Evolutionary conservation across 2,113 vertebrate species (phyloP).

Genomic region (Copsychus sechellarum): DNA sequence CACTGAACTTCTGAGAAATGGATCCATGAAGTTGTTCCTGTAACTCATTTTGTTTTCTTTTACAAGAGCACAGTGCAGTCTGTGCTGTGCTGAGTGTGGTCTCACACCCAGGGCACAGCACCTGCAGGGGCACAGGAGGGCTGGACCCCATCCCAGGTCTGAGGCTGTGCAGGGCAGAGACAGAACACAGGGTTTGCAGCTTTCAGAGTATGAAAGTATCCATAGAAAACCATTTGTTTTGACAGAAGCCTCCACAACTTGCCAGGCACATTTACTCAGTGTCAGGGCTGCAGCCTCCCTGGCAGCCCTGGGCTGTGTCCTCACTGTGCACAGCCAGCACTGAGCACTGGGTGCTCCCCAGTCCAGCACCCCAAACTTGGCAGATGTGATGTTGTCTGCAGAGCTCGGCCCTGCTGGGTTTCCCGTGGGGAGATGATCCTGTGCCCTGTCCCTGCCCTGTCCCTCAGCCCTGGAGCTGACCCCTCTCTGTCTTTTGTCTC

Average conservation of each 20-base stretch:
- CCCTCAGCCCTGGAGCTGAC: not conserved
- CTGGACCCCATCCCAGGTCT: not conserved
- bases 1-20: not conserved
- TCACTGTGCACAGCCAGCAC: rapidly evolving
- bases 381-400: rapidly evolving
- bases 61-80: not conserved
- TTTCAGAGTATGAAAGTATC: not conserved
- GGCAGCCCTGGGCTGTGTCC: not conserved
- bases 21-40: not conserved
- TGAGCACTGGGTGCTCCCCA: rapidly evolving
- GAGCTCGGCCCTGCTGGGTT: not conserved
- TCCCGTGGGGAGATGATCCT: rapidly evolving
- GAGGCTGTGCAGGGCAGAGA: not conserved
- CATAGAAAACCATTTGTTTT: not conserved
- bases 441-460: not conserved
- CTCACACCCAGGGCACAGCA: rapidly evolving
- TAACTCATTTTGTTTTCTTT: not conserved
- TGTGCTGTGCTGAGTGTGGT: not conserved
- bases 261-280: rapidly evolving
- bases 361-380: not conserved
- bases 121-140: not conserved
- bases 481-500: conserved; percentile 17
- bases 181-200: not conserved
- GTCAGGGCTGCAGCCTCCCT: rapidly evolving
- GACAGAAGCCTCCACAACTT: not conserved